A percentile compares a stretch with the other conserved stretches of the same genome.
Evolutionary conservation across 2,797 vertebrate genomes (phyloP).

Genomic region (Anguilla megastoma): DNA sequence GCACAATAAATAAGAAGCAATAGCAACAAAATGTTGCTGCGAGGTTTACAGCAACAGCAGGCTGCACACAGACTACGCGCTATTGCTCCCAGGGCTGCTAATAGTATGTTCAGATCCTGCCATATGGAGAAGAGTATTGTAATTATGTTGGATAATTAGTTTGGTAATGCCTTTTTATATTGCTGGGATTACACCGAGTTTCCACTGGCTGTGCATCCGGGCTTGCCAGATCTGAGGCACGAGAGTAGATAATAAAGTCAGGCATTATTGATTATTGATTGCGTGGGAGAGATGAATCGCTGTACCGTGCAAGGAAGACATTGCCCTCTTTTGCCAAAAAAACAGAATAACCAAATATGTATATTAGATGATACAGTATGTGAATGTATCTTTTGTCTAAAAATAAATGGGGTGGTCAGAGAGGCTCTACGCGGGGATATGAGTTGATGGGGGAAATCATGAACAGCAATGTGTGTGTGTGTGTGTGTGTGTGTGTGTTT

Average conservation of each 20-base stretch:
- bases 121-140: background rate
- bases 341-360: background rate
- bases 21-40: background rate
- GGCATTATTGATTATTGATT: background rate
- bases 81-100: background rate
- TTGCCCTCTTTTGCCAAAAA: background rate
- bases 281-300: background rate
- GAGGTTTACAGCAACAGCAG: background rate
- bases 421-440: background rate
- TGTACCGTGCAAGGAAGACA: background rate
- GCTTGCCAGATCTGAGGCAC: background rate
- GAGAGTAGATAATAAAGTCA: background rate
- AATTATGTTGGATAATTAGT: background rate
- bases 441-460: background rate
- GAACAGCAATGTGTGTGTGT: background rate
- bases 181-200: background rate
- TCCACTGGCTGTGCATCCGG: background rate
- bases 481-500: background rate
- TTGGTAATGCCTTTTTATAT: constrained; percentile 2
- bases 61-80: background rate
- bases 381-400: background rate
- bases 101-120: background rate
- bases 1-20: constrained; percentile 5
- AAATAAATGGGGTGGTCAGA: background rate
- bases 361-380: background rate